Evolutionary conservation across 2,888 invertebrate genomes (phyloP).

Genomic region (Pycnomerus fuliginosus): DNA sequence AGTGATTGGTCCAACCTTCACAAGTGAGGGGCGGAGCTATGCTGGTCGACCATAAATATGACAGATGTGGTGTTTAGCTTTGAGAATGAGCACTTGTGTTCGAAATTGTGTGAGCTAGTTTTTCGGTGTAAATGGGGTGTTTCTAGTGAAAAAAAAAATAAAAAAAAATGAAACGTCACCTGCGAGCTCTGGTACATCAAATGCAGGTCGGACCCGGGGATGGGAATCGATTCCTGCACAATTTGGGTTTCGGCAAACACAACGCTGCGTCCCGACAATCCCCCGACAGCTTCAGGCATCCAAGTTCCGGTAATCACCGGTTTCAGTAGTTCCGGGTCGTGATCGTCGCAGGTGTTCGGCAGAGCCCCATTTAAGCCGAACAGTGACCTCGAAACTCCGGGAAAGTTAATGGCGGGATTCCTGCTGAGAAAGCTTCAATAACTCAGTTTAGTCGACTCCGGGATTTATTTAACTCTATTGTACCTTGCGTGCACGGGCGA

Average conservation of each 20-base stretch:
- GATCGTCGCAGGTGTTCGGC: conserved; percentile 74
- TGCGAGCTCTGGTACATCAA: conserved; percentile 94
- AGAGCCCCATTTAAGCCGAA: conserved; percentile 55
- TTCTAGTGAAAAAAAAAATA: too few species aligned
- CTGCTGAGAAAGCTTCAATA: conserved; percentile 39
- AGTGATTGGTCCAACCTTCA: too few species aligned
- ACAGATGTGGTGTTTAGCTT: too few species aligned
- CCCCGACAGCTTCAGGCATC: conserved; percentile 86
- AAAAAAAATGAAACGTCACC: too few species aligned
- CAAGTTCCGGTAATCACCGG: conserved; percentile 89
- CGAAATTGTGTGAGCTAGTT: too few species aligned
- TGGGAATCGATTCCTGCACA: conserved; percentile 92
- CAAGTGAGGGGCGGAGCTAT: too few species aligned
- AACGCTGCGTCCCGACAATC: conserved; percentile 76
- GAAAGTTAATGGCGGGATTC: conserved; percentile 56
- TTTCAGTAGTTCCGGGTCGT: conserved; percentile 80
- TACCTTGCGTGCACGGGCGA: conserved; percentile 42
- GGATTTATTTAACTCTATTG: too few species aligned
- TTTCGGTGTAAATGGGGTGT: too few species aligned
- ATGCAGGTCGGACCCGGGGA: conserved; percentile 91
- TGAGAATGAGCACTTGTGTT: too few species aligned
- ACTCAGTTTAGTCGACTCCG: neutral
- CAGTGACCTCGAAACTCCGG: conserved; percentile 58
- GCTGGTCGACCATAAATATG: too few species aligned
- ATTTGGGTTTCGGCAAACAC: conserved; percentile 94